These are phyloP conservation scores for Camponotus pennsylvanicus DNA, from an alignment of 1,140 invertebrate genomes.

Conservation along the genomic window DNA sequence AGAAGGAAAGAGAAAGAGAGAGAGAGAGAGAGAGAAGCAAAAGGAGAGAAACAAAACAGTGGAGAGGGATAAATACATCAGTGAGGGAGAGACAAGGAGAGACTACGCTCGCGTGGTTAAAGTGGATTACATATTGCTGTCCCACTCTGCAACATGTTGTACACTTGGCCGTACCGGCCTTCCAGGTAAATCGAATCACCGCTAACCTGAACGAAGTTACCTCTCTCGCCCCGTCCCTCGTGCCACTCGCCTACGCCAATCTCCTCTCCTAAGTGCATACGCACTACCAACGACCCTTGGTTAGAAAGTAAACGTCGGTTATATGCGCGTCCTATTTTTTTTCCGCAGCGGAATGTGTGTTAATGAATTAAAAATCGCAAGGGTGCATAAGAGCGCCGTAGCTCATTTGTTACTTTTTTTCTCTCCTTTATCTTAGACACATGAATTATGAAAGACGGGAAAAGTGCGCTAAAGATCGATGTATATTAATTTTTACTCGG, in stretches of 20 bases:
- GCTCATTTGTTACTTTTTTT: background rate
- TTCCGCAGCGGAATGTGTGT: background rate
- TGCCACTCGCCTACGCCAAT: slow-evolving; percentile 58
- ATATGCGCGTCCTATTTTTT: background rate
- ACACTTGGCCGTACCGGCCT: slow-evolving; percentile 73
- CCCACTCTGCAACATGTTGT: slow-evolving; percentile 73
- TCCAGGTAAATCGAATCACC: slow-evolving; percentile 79
- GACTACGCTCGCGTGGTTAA: slow-evolving; percentile 62
- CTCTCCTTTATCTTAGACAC: background rate
- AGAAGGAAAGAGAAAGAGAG: background rate
- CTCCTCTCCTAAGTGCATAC: slow-evolving; percentile 52
- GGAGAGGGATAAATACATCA: slow-evolving; percentile 4
- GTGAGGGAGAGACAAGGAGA: slow-evolving; percentile 33
- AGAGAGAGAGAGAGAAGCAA: background rate
- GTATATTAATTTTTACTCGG: background rate
- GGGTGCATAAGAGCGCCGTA: background rate
- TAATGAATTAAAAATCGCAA: slow-evolving; percentile 41
- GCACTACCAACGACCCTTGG: slow-evolving; percentile 37
- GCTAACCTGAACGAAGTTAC: slow-evolving; percentile 73
- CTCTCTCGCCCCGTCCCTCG: slow-evolving; percentile 14
- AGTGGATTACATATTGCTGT: slow-evolving; percentile 82
- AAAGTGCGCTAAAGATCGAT: background rate
- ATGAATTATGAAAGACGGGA: background rate
- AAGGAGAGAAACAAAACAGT: background rate
- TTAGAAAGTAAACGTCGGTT: slow-evolving; percentile 51